Evolutionary conservation across 2,113 vertebrate genomes (phyloP), one percentile per base, ranked within the genome.

Genomic region (Sarotherodon lohbergeri): DNA sequence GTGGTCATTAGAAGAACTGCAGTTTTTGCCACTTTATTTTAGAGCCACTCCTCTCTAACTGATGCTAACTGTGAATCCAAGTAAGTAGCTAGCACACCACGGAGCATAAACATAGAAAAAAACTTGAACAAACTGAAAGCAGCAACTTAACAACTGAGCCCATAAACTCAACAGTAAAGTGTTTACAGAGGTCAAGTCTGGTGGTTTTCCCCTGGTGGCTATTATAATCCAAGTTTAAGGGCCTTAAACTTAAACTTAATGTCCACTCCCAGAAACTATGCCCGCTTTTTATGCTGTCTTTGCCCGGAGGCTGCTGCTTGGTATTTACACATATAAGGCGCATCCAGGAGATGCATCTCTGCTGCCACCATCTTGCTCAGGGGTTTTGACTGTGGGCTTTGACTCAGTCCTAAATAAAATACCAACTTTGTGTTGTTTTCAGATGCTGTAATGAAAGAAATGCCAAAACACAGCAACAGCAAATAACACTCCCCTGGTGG

Each of bases 361-460:
- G n/a, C 66, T 71, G 1, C 66, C 7, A 71, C 0, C 66, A 43
- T 43, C 41, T 1, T 76, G 5, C 24, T 48, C 41, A 50, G 71
- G 0, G 14, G 43, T 19, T 29, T 43, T 12, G 71, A 50, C 41
- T 17, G 41, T 17, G 14, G 14, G 4, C 41, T 48, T 46, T 73
- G 41, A 48, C 24, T 8, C 43, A 50, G 17, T 76, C 24, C 71
- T 76, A 43, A 29, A 76, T 76, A 50, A 76, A 50, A 76, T 76
- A 32, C 2, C 43, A 32, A 76, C 4, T 1, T 76, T 48, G 43
- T 5, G 14, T 19, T 29, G 43, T 48, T 76, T 76, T 76, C 43
- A 29, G 71, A 50, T 48, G 43, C 14, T 76, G 71, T 29, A 48
- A 76, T 76, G 43, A 76, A 76, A 76, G 43, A 76, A 76, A 76